phyloP scores from a whole-genome alignment of 1,140 invertebrate genomes.

The Bombus confusus region DNA sequence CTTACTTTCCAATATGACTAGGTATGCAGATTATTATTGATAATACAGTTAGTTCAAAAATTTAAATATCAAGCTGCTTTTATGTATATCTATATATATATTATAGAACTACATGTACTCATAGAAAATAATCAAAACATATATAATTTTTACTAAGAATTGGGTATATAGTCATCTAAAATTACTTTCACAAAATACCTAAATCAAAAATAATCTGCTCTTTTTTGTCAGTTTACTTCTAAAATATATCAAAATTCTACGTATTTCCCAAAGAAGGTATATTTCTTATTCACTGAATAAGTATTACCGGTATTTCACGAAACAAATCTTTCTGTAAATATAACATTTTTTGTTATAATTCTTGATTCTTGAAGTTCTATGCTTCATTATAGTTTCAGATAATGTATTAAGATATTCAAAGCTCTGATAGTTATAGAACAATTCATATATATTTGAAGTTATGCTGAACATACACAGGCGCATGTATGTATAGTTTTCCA shows the following conservation, averaged over 20 bases:
- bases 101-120: conserved; percentile 30
- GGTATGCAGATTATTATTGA: conserved; percentile 53
- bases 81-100: background rate
- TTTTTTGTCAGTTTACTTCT: conserved; percentile 18
- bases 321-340: conserved; percentile 44
- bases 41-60: conserved; percentile 46
- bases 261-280: background rate
- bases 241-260: conserved; percentile 39
- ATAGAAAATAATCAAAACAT: conserved; percentile 31
- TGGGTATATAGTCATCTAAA: conserved; percentile 48
- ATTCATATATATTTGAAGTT: conserved; percentile 31
- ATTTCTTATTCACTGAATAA: conserved; percentile 11
- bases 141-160: conserved; percentile 35
- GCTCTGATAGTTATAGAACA: conserved; percentile 7
- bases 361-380: conserved; percentile 35
- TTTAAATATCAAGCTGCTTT: conserved; percentile 50
- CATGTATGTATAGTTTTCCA: background rate
- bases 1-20: conserved; percentile 54
- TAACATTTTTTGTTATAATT: conserved; percentile 29
- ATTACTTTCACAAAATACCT: conserved; percentile 39
- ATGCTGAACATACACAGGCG: background rate
- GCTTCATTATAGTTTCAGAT: background rate
- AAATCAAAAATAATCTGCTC: conserved; percentile 49
- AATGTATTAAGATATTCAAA: conserved; percentile 3
- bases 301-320: conserved; percentile 2